Evolutionary conservation across 2,888 invertebrate genomes (phyloP).

Genomic region (Trichopria drosophilae): DNA sequence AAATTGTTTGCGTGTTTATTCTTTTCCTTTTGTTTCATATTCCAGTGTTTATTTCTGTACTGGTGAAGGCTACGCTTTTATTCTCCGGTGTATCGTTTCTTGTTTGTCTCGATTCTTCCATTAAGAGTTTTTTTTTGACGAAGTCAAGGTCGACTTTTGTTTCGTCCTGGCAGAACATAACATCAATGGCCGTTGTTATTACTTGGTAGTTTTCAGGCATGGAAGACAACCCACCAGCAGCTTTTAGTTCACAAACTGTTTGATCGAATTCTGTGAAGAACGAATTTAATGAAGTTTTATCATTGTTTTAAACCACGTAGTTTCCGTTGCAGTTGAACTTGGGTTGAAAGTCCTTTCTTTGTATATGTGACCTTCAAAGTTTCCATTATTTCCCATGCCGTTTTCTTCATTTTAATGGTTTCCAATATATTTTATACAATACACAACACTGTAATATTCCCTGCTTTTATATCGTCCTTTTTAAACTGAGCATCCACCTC

Average conservation of each 20-base stretch:
- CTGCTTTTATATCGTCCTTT: conserved; percentile 13
- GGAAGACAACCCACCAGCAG: neutral
- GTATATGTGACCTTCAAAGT: neutral
- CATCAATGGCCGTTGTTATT: conserved; percentile 6
- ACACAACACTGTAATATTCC: conserved; percentile 32
- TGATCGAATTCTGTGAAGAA: conserved; percentile 12
- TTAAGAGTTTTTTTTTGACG: conserved; percentile 4
- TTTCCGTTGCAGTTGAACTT: conserved; percentile 5
- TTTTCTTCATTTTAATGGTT: conserved; percentile 32
- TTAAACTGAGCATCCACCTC: conserved; percentile 1
- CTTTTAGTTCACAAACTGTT: conserved; percentile 5
- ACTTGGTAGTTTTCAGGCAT: conserved; percentile 4
- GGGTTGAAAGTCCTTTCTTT: conserved; percentile 4
- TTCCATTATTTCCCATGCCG: conserved; percentile 33
- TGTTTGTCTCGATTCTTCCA: conserved; percentile 1
- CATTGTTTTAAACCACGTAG: conserved; percentile 4
- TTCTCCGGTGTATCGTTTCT: neutral
- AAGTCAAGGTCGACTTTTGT: neutral
- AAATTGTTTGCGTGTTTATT: neutral
- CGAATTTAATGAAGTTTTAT: neutral
- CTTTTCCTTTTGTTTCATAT: conserved; percentile 2
- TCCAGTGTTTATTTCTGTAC: neutral
- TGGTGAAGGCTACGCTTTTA: neutral
- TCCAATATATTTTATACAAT: conserved; percentile 33
- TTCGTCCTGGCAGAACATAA: conserved; percentile 4